A percentile compares a stretch with the other conserved stretches of the same genome.
These are phyloP conservation scores for Drosophila eugracilis DNA, from an alignment of 1,140 invertebrate genomes.

Conservation along the genomic window DNA sequence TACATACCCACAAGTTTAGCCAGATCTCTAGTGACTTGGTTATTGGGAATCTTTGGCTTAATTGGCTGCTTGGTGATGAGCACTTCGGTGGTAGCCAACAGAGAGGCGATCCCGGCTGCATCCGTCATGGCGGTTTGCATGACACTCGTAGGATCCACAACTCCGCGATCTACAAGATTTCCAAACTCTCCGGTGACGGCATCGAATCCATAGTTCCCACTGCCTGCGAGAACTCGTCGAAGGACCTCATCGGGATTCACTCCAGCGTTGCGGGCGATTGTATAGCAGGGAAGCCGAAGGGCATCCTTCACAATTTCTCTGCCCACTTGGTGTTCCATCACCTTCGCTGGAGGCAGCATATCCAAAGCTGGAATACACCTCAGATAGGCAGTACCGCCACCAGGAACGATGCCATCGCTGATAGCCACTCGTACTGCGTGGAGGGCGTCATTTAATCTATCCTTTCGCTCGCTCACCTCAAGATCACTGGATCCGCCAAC, in stretches of 20 bases:
- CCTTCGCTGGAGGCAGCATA: conserved; percentile 4
- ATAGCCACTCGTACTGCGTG: conserved; percentile 73
- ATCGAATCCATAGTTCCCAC: conserved; percentile 93
- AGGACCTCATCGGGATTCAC: conserved; percentile 95
- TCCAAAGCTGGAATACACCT: conserved; percentile 68
- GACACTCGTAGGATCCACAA: conserved; percentile 97
- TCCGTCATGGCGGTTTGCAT: conserved; percentile 95
- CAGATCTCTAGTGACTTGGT: conserved; percentile 34
- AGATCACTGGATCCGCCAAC: conserved; percentile 76
- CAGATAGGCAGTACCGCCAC: conserved; percentile 77
- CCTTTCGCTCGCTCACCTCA: conserved; percentile 80
- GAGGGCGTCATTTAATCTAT: conserved; percentile 80
- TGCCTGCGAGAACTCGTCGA: conserved; percentile 89
- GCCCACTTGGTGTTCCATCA: conserved; percentile 84
- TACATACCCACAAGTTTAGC: conserved; percentile 45
- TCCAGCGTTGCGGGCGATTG: conserved; percentile 96
- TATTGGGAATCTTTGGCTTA: conserved; percentile 21
- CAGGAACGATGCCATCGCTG: conserved; percentile 80
- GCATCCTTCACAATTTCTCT: conserved; percentile 89
- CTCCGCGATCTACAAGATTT: conserved; percentile 95
- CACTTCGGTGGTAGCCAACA: conserved; percentile 91
- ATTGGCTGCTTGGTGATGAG: conserved; percentile 26
- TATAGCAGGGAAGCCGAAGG: conserved; percentile 90
- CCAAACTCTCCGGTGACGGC: conserved; percentile 94
- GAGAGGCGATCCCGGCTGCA: conserved; percentile 92